Conservation (phyloP, 2,113 vertebrate species). For the Scophthalmus maximus region DNA sequence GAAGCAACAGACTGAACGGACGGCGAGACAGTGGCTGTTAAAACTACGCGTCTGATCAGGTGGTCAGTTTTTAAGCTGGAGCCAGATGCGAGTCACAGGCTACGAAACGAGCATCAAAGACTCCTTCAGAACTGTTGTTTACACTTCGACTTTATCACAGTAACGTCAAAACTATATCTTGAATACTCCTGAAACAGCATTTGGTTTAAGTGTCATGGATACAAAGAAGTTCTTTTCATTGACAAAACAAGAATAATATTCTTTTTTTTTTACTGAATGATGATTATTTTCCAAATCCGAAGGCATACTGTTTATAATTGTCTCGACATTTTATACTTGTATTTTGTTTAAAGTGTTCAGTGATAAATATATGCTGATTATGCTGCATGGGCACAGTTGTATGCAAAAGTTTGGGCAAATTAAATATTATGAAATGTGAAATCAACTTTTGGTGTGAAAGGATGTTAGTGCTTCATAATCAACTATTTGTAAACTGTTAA, state of each 20-base stretch:
- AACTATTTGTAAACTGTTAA: neutral
- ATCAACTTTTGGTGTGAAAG: no score
- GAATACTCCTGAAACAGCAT: neutral
- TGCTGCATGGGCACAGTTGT: neutral
- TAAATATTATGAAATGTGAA: neutral
- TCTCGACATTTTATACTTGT: no score
- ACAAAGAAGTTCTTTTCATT: neutral
- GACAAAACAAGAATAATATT: no score
- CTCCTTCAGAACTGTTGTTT: neutral
- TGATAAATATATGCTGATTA: neutral
- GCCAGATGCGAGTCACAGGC: constrained; percentile 43
- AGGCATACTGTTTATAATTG: no score
- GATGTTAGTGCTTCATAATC: neutral
- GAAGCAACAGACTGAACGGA: constrained; percentile 29
- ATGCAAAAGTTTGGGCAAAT: neutral
- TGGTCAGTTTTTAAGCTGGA: constrained; percentile 34
- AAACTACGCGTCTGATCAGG: constrained; percentile 29
- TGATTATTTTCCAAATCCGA: no score
- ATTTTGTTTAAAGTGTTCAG: no score
- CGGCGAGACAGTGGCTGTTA: constrained; percentile 6
- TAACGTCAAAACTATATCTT: neutral
- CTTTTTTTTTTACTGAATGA: no score
- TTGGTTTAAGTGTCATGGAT: neutral
- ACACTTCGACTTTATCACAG: neutral
- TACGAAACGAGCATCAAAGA: constrained; percentile 15